Evolutionary conservation across 1,140 invertebrate species (phyloP), one percentile per base, ranked within the genome.

Genomic region (Lasaia peninsularis): DNA sequence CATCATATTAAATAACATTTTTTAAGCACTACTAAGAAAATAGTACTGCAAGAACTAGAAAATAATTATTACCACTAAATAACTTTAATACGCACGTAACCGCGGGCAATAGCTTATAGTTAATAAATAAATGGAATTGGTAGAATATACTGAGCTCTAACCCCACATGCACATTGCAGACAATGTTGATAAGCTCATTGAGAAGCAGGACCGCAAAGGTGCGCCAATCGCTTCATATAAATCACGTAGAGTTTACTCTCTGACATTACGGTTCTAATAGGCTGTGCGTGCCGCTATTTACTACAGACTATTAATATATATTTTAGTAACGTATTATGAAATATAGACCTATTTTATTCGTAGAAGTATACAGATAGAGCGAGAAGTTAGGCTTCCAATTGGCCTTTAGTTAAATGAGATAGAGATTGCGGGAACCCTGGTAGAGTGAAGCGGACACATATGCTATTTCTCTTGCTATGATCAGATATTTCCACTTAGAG

Each of bases 161-260:
- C 16, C 16, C 37, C 14, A 11, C 16, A 44, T 16, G 37, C 14
- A 44, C 37, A 44, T 20, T 44, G 37, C 18, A 18, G 16, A 44
- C 37, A 11, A 44, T 44, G 16, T 44, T 44, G 18, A 44, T 44
- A 44, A 11, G 16, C 2, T 44, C 40, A 44, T 44, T 44, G 40
- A 11, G 16, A 44, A 11, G 18, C 24, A 28, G 18, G 9, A 10
- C 40, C 7, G 10, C 16, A 54, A 34, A 24, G 53, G 34, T 37
- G 53, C 53, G 35, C 53, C 53, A 48, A 55, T 55, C 40, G 40
- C 24, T 37, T 12, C 34, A 37, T 12, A 58, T 58, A 58, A 58
- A 58, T 58, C 56, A 51, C 33, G 35, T 34, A 51, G 52, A 34
- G 34, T 52, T 57, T 58, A 58, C 32, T n/a, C 44, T 51, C 8